These are phyloP conservation scores for Trachythela sp. DNA, from an alignment of 64 coral and sea anemone genomes.

Conservation along the genomic window DNA sequence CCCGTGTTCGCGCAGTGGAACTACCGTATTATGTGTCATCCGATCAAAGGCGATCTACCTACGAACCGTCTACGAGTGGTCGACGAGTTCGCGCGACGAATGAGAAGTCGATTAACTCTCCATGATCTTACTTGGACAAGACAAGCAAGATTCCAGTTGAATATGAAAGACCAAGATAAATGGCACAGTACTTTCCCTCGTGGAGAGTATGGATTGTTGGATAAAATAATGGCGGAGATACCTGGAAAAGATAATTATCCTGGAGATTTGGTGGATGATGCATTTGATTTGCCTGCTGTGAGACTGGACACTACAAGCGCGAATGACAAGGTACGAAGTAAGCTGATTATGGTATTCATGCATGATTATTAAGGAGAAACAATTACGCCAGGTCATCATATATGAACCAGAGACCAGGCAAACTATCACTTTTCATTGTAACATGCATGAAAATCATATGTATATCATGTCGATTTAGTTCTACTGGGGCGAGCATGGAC, in stretches of 20 bases:
- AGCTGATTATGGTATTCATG: too few relatives aligned
- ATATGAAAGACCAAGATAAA: neutral
- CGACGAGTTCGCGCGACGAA: conserved; percentile 18
- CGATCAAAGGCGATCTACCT: neutral
- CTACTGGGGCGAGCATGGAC: too few relatives aligned
- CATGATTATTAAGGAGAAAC: too few relatives aligned
- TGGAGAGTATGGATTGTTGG: neutral
- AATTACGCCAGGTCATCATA: too few relatives aligned
- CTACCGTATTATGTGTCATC: conserved; percentile 33
- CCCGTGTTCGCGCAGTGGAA: conserved; percentile 39
- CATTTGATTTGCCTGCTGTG: neutral
- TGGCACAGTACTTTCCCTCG: neutral
- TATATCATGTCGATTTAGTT: too few relatives aligned
- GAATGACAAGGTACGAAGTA: neutral
- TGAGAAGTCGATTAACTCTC: neutral
- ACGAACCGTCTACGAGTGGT: conserved; percentile 25
- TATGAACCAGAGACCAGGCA: too few relatives aligned
- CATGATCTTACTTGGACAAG: neutral
- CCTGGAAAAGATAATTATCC: conserved; percentile 38
- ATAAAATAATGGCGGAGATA: conserved; percentile 19
- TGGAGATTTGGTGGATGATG: conserved; percentile 11
- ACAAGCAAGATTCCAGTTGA: conserved; percentile 11
- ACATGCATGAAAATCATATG: too few relatives aligned
- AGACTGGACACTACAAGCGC: neutral
- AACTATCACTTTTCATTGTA: too few relatives aligned